phyloP scores from a whole-genome alignment of 2,797 vertebrate species.

The Oreonectes daqikongensis region DNA sequence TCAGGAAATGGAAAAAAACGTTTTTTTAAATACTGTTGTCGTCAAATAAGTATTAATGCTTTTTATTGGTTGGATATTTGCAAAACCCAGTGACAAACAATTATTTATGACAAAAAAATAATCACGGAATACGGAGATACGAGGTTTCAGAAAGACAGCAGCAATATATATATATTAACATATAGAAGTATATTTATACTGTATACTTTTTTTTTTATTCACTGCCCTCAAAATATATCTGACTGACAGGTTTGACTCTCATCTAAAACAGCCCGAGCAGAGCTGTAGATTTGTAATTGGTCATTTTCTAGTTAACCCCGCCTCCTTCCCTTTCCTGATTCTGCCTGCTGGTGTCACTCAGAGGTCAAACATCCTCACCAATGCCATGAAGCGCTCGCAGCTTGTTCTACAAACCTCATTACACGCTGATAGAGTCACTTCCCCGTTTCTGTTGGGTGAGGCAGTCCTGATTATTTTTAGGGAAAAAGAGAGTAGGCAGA shows the following conservation, averaged over 20 bases:
- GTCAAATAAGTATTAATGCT: too few relatives aligned
- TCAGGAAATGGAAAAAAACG: too few relatives aligned
- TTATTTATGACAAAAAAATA: too few relatives aligned
- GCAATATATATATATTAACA: too few relatives aligned
- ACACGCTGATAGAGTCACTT: conserved; percentile 84
- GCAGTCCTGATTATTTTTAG: conserved; percentile 66
- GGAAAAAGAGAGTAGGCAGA: conserved; percentile 37
- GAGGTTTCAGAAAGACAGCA: too few relatives aligned
- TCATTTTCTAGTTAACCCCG: conserved; percentile 26
- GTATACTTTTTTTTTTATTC: too few relatives aligned
- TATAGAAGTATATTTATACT: too few relatives aligned
- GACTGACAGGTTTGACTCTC: conserved; percentile 70
- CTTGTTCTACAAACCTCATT: conserved; percentile 91
- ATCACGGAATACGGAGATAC: too few relatives aligned
- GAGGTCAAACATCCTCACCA: conserved; percentile 79
- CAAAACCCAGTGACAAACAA: too few relatives aligned
- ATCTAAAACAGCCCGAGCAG: conserved; percentile 33
- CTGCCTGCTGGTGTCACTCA: conserved; percentile 73
- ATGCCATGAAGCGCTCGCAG: conserved; percentile 42
- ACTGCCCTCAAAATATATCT: conserved; percentile 7
- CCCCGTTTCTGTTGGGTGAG: conserved; percentile 64
- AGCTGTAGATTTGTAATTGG: conserved; percentile 53
- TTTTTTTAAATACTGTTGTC: too few relatives aligned
- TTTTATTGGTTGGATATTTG: too few relatives aligned
- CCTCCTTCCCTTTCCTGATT: conserved; percentile 69